Percentiles rank a stretch among this genome's conserved stretches.
Evolutionary conservation across 2,888 invertebrate genomes (phyloP).

Genomic region (Rhimphoctona megacephalus): DNA sequence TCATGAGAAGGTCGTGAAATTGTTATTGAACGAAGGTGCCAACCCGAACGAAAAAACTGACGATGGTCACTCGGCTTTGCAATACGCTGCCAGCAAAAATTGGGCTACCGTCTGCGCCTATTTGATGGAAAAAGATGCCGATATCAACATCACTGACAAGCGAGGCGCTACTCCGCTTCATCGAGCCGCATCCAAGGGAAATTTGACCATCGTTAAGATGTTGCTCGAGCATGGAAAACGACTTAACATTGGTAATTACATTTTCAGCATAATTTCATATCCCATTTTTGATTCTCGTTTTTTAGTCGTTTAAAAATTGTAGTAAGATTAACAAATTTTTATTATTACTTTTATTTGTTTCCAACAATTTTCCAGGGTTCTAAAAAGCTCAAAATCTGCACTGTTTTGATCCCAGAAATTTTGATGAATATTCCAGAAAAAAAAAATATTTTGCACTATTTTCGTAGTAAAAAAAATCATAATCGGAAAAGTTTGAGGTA

Average conservation of each 20-base stretch:
- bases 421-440: neutral
- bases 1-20: conserved; percentile 88
- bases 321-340: neutral
- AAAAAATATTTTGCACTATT: neutral
- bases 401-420: neutral
- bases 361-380: neutral
- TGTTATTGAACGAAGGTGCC: conserved; percentile 89
- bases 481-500: too few species aligned
- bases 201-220: conserved; percentile 88
- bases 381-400: neutral
- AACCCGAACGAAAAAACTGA: conserved; percentile 90
- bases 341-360: neutral
- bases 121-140: conserved; percentile 89
- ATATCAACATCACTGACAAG: conserved; percentile 89
- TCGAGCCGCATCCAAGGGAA: conserved; percentile 92
- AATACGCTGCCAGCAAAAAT: conserved; percentile 95
- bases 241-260: conserved; percentile 84
- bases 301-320: neutral
- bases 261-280: neutral
- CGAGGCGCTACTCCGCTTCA: conserved; percentile 92
- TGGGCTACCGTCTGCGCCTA: conserved; percentile 89
- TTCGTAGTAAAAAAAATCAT: too few species aligned
- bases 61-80: conserved; percentile 92
- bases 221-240: conserved; percentile 87
- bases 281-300: conserved; percentile 32